Evolutionary conservation across 2,888 invertebrate genomes (phyloP).

Genomic region (Ectropis crepuscularia): DNA sequence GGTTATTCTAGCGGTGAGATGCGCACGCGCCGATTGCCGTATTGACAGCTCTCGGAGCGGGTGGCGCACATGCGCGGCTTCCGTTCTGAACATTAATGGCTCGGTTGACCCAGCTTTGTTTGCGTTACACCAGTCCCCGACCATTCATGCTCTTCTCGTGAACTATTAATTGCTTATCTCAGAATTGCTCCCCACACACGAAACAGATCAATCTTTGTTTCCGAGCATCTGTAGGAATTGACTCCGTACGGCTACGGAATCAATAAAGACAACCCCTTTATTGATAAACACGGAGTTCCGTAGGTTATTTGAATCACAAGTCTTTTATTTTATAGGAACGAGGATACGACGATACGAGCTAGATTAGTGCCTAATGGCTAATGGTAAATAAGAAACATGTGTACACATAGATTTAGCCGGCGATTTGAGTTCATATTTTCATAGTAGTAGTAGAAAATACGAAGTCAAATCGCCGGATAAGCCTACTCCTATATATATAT

Average conservation of each 20-base stretch:
- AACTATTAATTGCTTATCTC: slow-evolving; percentile 72
- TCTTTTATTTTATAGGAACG: too few species aligned
- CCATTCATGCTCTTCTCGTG: slow-evolving; percentile 67
- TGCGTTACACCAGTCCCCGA: slow-evolving; percentile 66
- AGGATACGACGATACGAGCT: too few species aligned
- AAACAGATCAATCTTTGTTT: slow-evolving; percentile 30
- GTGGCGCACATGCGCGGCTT: slow-evolving; percentile 77
- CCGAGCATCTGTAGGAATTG: slow-evolving; percentile 3
- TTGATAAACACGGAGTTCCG: too few species aligned
- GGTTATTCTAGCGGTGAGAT: slow-evolving; percentile 36
- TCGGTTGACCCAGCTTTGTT: slow-evolving; percentile 84
- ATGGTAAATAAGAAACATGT: too few species aligned
- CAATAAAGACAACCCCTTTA: too few species aligned
- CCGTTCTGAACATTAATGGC: slow-evolving; percentile 83
- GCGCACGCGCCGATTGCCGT: slow-evolving; percentile 69
- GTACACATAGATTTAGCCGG: too few species aligned
- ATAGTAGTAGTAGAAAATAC: too few species aligned
- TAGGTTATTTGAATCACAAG: too few species aligned
- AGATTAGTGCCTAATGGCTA: too few species aligned
- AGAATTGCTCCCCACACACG: slow-evolving; percentile 26
- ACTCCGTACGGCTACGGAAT: not conserved
- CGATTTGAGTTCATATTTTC: too few species aligned
- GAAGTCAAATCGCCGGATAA: too few species aligned
- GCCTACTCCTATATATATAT: too few species aligned
- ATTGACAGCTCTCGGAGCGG: slow-evolving; percentile 77